Percentiles rank a stretch among this genome's conserved stretches.
phyloP scores from a whole-genome alignment of 2,888 invertebrate species.

The Mimas tiliae region DNA sequence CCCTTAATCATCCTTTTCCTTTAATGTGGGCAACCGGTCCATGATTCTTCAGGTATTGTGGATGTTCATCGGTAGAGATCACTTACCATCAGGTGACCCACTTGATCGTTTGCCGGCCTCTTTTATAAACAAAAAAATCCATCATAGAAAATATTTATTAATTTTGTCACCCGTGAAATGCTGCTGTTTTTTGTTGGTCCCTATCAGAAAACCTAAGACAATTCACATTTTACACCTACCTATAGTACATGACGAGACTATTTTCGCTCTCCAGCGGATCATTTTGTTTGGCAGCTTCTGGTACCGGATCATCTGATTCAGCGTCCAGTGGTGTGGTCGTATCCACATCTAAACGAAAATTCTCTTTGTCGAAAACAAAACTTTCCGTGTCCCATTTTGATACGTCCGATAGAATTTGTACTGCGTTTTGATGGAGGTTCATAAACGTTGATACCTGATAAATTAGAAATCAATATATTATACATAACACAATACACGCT shows the following conservation, averaged over 20 bases:
- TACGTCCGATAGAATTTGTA: conserved; percentile 83
- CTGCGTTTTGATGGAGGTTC: conserved; percentile 83
- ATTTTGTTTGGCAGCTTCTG: conserved; percentile 65
- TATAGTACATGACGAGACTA: conserved; percentile 76
- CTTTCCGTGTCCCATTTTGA: conserved; percentile 84
- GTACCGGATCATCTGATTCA: conserved; percentile 79
- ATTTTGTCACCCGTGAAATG: too few species aligned
- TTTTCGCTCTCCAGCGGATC: conserved; percentile 81
- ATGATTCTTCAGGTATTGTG: too few species aligned
- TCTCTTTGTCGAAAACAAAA: conserved; percentile 83
- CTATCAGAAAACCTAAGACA: too few species aligned
- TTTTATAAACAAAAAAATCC: too few species aligned
- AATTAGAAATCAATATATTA: neutral
- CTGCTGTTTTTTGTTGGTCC: too few species aligned
- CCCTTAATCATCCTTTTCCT: too few species aligned
- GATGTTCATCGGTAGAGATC: too few species aligned
- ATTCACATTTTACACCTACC: conserved; percentile 50
- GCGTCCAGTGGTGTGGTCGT: conserved; percentile 72
- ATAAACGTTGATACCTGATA: conserved; percentile 83
- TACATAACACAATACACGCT: too few species aligned
- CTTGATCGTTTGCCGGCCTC: too few species aligned
- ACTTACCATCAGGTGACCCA: too few species aligned
- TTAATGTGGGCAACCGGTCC: too few species aligned
- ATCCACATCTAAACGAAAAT: conserved; percentile 81
- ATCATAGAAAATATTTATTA: too few species aligned